These are phyloP conservation scores for Thalpophila matura DNA, from an alignment of 2,888 invertebrate genomes.

Conservation along the genomic window DNA sequence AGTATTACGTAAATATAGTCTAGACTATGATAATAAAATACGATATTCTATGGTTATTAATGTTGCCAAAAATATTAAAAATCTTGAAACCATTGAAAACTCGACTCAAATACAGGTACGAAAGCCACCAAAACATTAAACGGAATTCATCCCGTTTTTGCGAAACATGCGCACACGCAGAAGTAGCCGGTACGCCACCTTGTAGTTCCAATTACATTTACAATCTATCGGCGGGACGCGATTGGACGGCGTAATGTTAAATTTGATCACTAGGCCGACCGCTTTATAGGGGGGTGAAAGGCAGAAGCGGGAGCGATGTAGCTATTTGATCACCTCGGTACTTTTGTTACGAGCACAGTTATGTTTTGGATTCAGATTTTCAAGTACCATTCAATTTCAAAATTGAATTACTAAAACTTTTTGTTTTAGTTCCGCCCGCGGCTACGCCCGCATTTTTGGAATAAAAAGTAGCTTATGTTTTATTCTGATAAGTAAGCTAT, in stretches of 20 bases:
- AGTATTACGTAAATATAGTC: background rate
- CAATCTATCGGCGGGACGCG: slow-evolving; percentile 69
- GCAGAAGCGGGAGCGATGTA: slow-evolving; percentile 42
- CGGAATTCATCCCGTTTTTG: slow-evolving; percentile 11
- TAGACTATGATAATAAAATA: background rate
- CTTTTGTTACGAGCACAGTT: no score
- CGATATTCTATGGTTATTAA: background rate
- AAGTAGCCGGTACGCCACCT: slow-evolving; percentile 48
- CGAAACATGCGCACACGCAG: slow-evolving; percentile 33
- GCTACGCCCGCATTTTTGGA: no score
- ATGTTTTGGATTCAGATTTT: no score
- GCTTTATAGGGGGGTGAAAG: slow-evolving; percentile 27
- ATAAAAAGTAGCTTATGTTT: no score
- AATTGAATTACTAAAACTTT: no score
- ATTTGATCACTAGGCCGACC: slow-evolving; percentile 65
- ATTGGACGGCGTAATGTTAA: slow-evolving; percentile 75
- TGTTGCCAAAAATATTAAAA: background rate
- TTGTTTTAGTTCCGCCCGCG: no score
- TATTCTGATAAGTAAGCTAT: no score
- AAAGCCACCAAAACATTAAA: background rate
- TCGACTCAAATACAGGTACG: background rate
- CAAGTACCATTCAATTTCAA: no score
- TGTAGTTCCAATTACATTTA: slow-evolving; percentile 74
- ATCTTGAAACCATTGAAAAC: no score
- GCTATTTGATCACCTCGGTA: background rate